Evolutionary conservation across 2,888 invertebrate genomes (phyloP).

Genomic region (Prosapia bicincta): DNA sequence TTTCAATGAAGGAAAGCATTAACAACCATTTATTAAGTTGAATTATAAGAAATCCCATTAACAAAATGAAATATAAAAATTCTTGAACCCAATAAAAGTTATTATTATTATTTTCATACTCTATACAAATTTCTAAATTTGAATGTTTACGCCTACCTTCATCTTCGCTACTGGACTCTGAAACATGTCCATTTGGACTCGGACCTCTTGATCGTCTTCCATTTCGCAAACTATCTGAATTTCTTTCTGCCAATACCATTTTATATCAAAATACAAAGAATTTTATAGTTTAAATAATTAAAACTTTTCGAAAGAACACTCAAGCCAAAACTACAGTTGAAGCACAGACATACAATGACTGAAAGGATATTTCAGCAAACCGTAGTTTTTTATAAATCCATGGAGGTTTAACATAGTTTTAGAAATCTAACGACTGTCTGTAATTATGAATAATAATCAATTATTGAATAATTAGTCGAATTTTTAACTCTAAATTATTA

Average conservation of each 20-base stretch:
- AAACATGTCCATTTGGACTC: slow-evolving; percentile 81
- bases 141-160: slow-evolving; percentile 59
- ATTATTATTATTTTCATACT: background rate
- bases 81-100: too few species aligned
- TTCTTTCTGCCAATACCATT: slow-evolving; percentile 90
- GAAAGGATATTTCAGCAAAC: slow-evolving; percentile 18
- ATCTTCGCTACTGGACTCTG: slow-evolving; percentile 81
- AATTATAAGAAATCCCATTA: too few species aligned
- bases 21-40: too few species aligned
- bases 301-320: background rate
- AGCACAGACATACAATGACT: slow-evolving; percentile 9
- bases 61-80: too few species aligned
- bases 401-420: too few species aligned
- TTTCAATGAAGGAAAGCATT: background rate
- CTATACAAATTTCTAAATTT: slow-evolving; percentile 45
- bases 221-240: slow-evolving; percentile 76
- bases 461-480: too few species aligned
- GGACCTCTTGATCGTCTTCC: slow-evolving; percentile 87
- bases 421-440: too few species aligned
- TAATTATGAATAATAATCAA: too few species aligned
- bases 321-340: slow-evolving; percentile 5
- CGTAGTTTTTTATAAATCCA: slow-evolving; percentile 13
- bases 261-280: slow-evolving; percentile 40
- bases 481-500: too few species aligned
- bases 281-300: background rate